These are phyloP conservation scores for Melanostoma mellinum DNA, from an alignment of 2,888 invertebrate species.

Conservation along the genomic window DNA sequence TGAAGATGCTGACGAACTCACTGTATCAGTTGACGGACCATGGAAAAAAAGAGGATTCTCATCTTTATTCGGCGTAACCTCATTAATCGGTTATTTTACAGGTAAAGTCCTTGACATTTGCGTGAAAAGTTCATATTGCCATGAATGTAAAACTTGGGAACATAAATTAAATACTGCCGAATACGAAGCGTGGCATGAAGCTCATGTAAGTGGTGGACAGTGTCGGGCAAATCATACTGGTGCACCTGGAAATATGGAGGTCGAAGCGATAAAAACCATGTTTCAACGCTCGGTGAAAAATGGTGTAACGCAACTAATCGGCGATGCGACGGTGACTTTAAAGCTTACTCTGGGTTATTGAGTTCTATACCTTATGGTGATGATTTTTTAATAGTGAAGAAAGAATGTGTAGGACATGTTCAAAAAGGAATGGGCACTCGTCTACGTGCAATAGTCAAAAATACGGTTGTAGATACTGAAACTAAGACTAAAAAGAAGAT, in stretches of 20 bases:
- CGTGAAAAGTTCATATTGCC: slow-evolving; percentile 12
- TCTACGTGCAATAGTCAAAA: too few species aligned
- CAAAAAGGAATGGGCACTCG: too few species aligned
- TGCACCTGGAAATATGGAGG: not conserved
- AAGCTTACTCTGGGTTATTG: not conserved
- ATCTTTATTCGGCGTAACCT: slow-evolving; percentile 2
- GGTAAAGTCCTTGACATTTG: not conserved
- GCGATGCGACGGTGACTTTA: slow-evolving; percentile 10
- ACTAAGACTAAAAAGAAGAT: too few species aligned
- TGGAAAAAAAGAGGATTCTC: slow-evolving; percentile 8
- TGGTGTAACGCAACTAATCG: slow-evolving; percentile 11
- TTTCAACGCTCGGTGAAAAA: slow-evolving; percentile 11
- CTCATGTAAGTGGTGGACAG: not conserved
- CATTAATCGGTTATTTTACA: not conserved
- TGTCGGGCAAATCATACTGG: too few species aligned
- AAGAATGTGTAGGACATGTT: slow-evolving; percentile 6
- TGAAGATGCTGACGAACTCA: not conserved
- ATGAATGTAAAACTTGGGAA: not conserved
- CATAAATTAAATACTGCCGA: not conserved
- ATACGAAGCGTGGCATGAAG: slow-evolving; percentile 1
- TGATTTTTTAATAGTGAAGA: slow-evolving; percentile 8
- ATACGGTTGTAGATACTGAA: too few species aligned
- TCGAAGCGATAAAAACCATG: slow-evolving; percentile 2
- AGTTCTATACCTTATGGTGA: too few species aligned
- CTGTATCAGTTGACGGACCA: not conserved